Base-by-base conservation (phyloP, 2,888 invertebrate genomes). In the Temnothorax ravouxi region DNA sequence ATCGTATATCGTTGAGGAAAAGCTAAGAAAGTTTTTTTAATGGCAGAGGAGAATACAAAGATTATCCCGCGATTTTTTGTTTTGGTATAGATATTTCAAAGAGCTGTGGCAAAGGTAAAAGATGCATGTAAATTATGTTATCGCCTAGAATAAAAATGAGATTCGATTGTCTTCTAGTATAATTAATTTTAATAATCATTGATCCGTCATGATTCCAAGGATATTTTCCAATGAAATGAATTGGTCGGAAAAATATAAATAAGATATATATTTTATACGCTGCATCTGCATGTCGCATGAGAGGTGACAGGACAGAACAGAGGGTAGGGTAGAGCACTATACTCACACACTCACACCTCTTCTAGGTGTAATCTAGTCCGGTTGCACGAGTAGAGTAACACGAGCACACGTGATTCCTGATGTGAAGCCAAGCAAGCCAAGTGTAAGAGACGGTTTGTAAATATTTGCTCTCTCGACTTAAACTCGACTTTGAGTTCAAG, bases 391-490 rank as follows among this genome's bases (percentile, higher is more conserved):
- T 56, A 56, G 15, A 21, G 15, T 18, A 59, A 44, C 18, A 21
- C 11, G 21, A n/a, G 25, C 21, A n/a, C 41, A 1, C 41, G 41
- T 9, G 8, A 77, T 29, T 52, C 21, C 25, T 52, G 25, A 41
- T 25, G 34, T 41, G 25, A 67, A 52, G 25, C 1, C 13, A 66
- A 62, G 38, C 52, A 67, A 52, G 25, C 1, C 13, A 66, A 62
- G 38, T 66, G 52, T 38, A 67, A 67, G 15, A 67, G 52, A 66
- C 21, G 15, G 54, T 21, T 67, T 11, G 44, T 38, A 71, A 71
- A 69, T 47, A 71, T 71, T 38, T 77, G 38, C 29, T 77, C n/a
- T 71, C 34, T 71, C 38, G 13, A 50, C 15, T 71, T 34, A 47
- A 71, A 41, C 15, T 13, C 38, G 29, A 29, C 38, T 59, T 69